Base-by-base conservation (phyloP, 2,797 vertebrate species). In the Hemibagrus guttatus region DNA sequence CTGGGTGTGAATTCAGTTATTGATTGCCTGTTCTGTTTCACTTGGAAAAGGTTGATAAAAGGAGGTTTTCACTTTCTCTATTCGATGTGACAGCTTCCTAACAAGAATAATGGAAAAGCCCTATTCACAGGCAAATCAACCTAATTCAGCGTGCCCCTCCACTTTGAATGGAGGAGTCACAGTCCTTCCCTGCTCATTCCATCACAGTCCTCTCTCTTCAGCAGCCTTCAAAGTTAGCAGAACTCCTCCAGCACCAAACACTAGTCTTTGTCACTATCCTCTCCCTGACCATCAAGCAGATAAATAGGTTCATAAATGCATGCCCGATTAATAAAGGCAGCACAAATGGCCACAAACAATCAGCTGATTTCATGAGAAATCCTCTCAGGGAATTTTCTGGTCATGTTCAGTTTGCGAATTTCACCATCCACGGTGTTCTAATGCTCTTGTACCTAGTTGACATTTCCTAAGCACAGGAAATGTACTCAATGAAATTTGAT, bases 51-150 rank as follows among this genome's bases (percentile, higher is more conserved):
- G 96, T 97, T 96, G 96, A 98, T 98, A 98, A 97, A 98, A 98
- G 97, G 95, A 96, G 96, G 95, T 97, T 98, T 99, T 98, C 96
- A 96, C 96, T 98, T 97, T 96, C 96, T 98, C 97, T 97, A 98
- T 98, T 97, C 97, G 96, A 98, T 98, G 97, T 99, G 98, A 99
- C 98, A 99, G 97, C 96, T 96, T 97, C 95, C 96, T 97, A 97
- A 98, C 97, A 98, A 97, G 98, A 99, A 98, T 97, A 99, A 99
- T 99, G 97, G 97, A 97, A 96, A 93, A 95, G 91, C 91, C 95
- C 97, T 96, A 98, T 99, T 99, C 98, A 99, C 97, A 99, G 97
- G 98, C 97, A 99, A 99, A 99, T 99, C 97, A 97, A 97, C 97
- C 98, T 98, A 98, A 99, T 99, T 98, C 97, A 98, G 96, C 97